Evolutionary conservation across 2,888 invertebrate genomes (phyloP), one percentile per base, ranked within the genome.

Genomic region (Dusona sp.): DNA sequence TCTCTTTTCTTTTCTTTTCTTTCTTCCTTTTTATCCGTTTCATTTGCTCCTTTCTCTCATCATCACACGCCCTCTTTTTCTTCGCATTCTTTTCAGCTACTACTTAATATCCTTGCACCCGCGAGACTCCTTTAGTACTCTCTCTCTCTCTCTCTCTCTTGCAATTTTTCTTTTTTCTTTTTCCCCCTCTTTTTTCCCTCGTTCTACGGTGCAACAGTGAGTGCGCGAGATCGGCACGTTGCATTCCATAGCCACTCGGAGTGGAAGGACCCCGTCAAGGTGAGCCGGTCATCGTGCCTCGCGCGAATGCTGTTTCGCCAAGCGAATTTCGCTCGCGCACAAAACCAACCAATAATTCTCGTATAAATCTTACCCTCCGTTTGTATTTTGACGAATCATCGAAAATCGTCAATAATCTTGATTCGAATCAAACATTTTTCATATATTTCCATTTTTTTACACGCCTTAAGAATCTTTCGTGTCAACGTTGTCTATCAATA

Each of bases 221-320:
- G 72, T 73, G 67, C 80, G 83, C 77, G 86, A 73, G 57, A 83
- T 65, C 79, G 77, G 88, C 89, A 88, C 89, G 88, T 90, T 90
- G 92, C 93, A 93, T 93, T 93, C 93, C 92, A 88, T 90, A 89
- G 91, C 85, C 86, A 90, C 73, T 68, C 85, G 90, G 92, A 93
- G 93, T 92, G 93, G 93, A 93, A 93, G 90, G 93, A 93, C 93
- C 93, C 90, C 93, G 92, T 91, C 93, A 93, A 93, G 93, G 93
- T 91, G 92, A 93, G 93, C 93, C 89, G 89, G 93, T 93, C 91
- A 89, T 90, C 88, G 88, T 85, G 82, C 57, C 38, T 16, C 67
- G 54, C 79, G 79, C 22, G 79, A 68, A 88, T 90, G 90, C 88
- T 85, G 89, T 88, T 88, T 88, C 80, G 79, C 87, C 67, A 78